phyloP scores from a whole-genome alignment of 1,140 invertebrate species.

The Phortica variegata region DNA sequence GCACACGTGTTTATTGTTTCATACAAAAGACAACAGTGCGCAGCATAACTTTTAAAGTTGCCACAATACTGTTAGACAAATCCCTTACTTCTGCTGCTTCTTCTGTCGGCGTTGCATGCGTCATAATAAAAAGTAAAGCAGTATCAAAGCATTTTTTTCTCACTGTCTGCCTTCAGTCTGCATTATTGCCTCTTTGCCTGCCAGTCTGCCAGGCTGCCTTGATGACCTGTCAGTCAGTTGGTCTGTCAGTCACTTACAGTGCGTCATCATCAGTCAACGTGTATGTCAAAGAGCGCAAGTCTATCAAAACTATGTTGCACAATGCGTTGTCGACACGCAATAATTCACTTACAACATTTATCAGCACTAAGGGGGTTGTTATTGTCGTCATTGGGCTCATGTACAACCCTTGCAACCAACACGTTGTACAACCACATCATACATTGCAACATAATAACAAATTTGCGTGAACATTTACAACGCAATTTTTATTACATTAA shows the following conservation, averaged over 20 bases:
- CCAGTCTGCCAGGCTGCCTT: too few species aligned
- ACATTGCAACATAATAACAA: background rate
- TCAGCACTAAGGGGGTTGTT: too few species aligned
- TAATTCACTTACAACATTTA: conserved; percentile 4
- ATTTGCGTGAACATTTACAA: conserved; percentile 1
- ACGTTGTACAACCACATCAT: background rate
- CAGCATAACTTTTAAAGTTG: too few species aligned
- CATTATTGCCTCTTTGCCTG: too few species aligned
- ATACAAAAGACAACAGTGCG: background rate
- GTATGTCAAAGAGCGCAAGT: background rate
- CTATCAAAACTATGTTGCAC: background rate
- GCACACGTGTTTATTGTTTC: conserved; percentile 2
- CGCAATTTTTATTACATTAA: conserved; percentile 1
- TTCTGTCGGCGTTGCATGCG: too few species aligned
- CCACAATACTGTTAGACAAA: too few species aligned
- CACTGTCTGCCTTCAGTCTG: too few species aligned
- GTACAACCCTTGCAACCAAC: background rate
- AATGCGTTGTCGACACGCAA: conserved; percentile 2
- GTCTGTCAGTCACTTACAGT: background rate
- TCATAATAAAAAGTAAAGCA: too few species aligned
- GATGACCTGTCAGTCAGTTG: background rate
- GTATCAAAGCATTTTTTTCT: too few species aligned
- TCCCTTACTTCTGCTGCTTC: too few species aligned
- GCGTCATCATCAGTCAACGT: background rate
- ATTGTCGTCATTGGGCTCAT: too few species aligned